Base-by-base conservation (phyloP, 2,797 vertebrate genomes). In the Phyllotis vaccarum region DNA sequence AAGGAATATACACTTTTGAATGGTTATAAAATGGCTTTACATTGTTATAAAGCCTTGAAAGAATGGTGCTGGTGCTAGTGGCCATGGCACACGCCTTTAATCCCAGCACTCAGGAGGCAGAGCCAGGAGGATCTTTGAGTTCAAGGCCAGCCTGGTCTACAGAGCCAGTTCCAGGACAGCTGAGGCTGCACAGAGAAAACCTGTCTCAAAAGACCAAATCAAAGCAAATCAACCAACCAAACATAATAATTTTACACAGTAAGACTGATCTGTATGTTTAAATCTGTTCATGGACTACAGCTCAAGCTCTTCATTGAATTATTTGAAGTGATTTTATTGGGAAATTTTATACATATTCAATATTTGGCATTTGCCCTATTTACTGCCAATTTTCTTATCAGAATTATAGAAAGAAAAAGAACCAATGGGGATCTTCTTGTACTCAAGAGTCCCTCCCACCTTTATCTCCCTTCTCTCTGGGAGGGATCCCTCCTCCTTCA, bases 1-100 rank as follows among this genome's bases (percentile, higher is more conserved):
- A 88, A 97, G 88, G 83, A 92, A 92, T 86, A 82, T 1, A 86
- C 78, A 43, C 90, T 89, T 95, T 94, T 86, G 74, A 97, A 94
- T 72, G 86, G 49, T 83, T 92, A 76, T 66, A 75, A 96, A 96
- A 95, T 34, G 27, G 62, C 62, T 72, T 95, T 83, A 89, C 89
- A 49, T 89, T 66, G 21, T 66, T 88, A 81, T 93, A 81, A 95
- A 93, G 58, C 19, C 46, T 4, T 0, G 3, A 70, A 60, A 86
- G 86, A 88, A 91, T 13, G 29, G 68, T 0, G 16, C 72, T 46
- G 16, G 40, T 60, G n/a, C 1, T 40, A 31, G 66, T 14, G 13
- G 3, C 31, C 5, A 9, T 3, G 81, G 58, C 3, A 6, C 3
- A 40, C 2, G 2, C 58, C 60, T 83, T 64, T 64, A 64, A 43